Evolutionary conservation across 2,797 vertebrate genomes (phyloP), one percentile per base, ranked within the genome.

Genomic region (Pipistrellus nathusii): DNA sequence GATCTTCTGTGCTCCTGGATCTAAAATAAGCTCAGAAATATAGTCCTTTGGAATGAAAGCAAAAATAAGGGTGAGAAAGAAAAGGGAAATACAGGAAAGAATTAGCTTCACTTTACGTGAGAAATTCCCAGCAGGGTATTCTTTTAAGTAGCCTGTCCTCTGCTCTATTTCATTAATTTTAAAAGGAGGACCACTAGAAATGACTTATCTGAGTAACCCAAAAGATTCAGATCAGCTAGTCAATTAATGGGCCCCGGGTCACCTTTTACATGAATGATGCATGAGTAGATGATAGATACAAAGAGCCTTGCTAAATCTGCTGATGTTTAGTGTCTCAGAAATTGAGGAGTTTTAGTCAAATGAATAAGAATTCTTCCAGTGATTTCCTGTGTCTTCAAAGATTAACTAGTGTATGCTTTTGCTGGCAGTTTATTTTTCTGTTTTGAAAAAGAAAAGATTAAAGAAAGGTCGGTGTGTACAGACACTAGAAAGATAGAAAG

Each of bases 181-280:
- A 91, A 96, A 95, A 95, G 82, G 76, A 94, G n/a, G 80, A 62
- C 59, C 71, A 95, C 91, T 94, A 90, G 91, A 94, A 96, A 96
- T 95, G 95, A 95, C 94, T 97, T 96, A 92, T 96, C 93, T 96
- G 91, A 96, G 94, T 94, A 95, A 95, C 91, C 87, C 75, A 84
- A 92, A 94, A 97, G 97, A 97, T 96, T 97, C 94, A 96, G 93
- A 97, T 96, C 96, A 93, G 94, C 94, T 95, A 92, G 95, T 96
- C 94, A 97, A 94, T 93, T 97, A 96, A 97, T 96, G 96, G 97
- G 95, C 95, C 93, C 90, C 85, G 62, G 90, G 91, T 97, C 96
- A 97, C 94, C 95, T 97, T 96, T 91, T 84, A 64, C 90, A 97
- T 97, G 96, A 97, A 97, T 97, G 93, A 97, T 97, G 88, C 91